Conservation (phyloP, 2,888 invertebrate genomes). For the Mamestra brassicae region DNA sequence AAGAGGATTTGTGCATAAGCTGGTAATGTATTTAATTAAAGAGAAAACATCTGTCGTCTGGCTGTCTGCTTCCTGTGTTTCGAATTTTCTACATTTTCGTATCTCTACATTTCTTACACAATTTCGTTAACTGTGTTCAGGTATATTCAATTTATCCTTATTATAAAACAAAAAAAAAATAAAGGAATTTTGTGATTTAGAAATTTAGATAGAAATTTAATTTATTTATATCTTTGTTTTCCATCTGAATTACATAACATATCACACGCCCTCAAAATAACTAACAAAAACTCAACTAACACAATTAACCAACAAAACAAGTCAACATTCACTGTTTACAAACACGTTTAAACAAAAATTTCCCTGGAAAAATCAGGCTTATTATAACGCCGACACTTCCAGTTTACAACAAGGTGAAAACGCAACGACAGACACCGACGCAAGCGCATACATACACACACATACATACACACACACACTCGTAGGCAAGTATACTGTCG, state of each 20-base stretch:
- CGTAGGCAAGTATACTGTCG: too few relatives aligned
- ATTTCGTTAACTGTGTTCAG: too few relatives aligned
- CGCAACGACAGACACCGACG: slow-evolving; percentile 52
- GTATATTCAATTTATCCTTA: too few relatives aligned
- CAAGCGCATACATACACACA: slow-evolving; percentile 28
- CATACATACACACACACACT: slow-evolving; percentile 11
- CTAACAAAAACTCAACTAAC: not conserved
- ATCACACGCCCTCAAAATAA: too few relatives aligned
- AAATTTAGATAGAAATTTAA: too few relatives aligned
- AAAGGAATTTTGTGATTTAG: too few relatives aligned
- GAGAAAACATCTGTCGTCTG: not conserved
- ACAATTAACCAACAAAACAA: not conserved
- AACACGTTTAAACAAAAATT: slow-evolving; percentile 15
- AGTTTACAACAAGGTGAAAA: slow-evolving; percentile 68
- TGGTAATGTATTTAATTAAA: not conserved
- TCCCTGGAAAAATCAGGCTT: slow-evolving; percentile 49
- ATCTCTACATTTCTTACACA: too few relatives aligned
- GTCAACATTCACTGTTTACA: not conserved
- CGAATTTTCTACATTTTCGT: too few relatives aligned
- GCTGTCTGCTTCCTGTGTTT: not conserved
- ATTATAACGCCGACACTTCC: slow-evolving; percentile 54
- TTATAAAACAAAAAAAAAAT: too few relatives aligned
- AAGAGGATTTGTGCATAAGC: slow-evolving; percentile 5
- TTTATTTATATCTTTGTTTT: not conserved
- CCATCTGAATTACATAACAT: not conserved